Conservation (phyloP, 2,797 vertebrate genomes). For the Enteromius argenteus region DNA sequence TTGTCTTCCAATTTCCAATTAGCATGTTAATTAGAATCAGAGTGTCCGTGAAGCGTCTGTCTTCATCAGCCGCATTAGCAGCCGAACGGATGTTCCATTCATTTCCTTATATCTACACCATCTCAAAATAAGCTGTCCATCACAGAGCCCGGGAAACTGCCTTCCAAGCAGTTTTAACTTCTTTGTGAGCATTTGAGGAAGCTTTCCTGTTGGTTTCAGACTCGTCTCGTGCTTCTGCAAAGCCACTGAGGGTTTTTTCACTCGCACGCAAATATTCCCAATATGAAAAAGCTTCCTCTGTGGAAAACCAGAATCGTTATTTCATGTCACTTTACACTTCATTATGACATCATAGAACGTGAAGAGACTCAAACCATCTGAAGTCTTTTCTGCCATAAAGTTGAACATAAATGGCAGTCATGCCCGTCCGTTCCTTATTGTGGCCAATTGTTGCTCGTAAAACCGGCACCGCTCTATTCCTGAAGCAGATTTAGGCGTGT, state of each 20-base stretch:
- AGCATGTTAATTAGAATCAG: conserved; percentile 83
- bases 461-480: not conserved
- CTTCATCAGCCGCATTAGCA: conserved; percentile 87
- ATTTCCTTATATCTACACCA: conserved; percentile 61
- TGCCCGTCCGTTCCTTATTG: conserved; percentile 11
- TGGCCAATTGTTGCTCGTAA: conserved; percentile 28
- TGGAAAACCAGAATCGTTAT: not conserved
- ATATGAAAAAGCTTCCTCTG: conserved; percentile 3
- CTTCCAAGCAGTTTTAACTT: not conserved
- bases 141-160: not conserved
- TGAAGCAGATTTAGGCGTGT: not conserved
- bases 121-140: conserved; percentile 21
- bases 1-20: conserved; percentile 83
- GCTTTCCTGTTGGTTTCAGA: conserved; percentile 15
- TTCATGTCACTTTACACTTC: conserved; percentile 47
- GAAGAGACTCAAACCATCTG: conserved; percentile 14
- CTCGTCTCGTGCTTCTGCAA: conserved; percentile 15
- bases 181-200: not conserved
- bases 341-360: conserved; percentile 39
- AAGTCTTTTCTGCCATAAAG: conserved; percentile 19
- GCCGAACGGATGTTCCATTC: conserved; percentile 56
- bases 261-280: conserved; percentile 20
- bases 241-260: not conserved
- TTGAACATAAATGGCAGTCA: conserved; percentile 7
- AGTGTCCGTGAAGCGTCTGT: conserved; percentile 77